Evolutionary conservation across 2,797 vertebrate species (phyloP).

Genomic region (Poliocrania exsul): DNA sequence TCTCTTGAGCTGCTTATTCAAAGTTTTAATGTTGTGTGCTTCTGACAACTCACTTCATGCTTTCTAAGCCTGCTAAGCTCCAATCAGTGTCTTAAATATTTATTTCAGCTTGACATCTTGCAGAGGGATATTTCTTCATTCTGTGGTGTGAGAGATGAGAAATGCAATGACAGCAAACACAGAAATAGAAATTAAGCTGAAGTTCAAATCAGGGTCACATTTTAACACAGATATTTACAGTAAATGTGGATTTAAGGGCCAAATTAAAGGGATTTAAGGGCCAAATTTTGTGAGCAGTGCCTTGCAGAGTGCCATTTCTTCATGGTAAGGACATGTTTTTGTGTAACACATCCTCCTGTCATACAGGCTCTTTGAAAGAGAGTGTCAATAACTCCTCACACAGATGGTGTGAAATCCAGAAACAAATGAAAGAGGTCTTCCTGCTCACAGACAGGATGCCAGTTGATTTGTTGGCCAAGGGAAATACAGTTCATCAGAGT

Average conservation of each 20-base stretch:
- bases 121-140: slow-evolving; percentile 8
- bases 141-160: slow-evolving; percentile 7
- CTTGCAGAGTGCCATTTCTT: neutral
- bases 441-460: neutral
- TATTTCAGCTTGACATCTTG: slow-evolving; percentile 39
- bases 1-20: slow-evolving; percentile 27
- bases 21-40: slow-evolving; percentile 13
- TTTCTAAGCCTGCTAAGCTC: slow-evolving; percentile 37
- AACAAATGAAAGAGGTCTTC: neutral
- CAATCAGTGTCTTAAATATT: slow-evolving; percentile 38
- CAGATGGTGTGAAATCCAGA: neutral
- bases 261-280: neutral
- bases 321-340: neutral
- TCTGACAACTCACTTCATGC: slow-evolving; percentile 29
- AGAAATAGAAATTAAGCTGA: slow-evolving; percentile 25
- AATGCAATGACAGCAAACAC: slow-evolving; percentile 19
- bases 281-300: neutral
- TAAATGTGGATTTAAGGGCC: neutral
- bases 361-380: neutral
- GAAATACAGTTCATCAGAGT: neutral
- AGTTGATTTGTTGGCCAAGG: neutral
- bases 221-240: neutral
- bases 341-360: neutral
- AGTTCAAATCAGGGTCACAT: slow-evolving; percentile 3
- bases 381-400: neutral